Conservation (phyloP, 2,113 vertebrate genomes). For the Hemichromis elongatus region DNA sequence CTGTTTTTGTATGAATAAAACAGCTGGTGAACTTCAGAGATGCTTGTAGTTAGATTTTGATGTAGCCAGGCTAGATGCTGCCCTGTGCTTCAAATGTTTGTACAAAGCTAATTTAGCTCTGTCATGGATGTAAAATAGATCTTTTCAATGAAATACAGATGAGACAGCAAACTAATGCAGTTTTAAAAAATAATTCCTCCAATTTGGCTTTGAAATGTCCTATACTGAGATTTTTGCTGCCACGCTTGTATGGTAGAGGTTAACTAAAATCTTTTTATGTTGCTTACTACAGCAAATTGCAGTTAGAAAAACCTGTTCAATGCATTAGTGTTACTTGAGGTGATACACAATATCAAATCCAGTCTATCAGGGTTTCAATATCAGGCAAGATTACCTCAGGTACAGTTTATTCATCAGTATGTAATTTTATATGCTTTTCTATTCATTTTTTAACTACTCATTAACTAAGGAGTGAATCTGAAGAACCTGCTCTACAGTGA, state of each 20-base stretch:
- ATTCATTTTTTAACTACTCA: not conserved
- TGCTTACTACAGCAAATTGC: not conserved
- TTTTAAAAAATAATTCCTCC: fast-evolving
- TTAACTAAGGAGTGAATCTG: not conserved
- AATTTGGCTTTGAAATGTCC: not conserved
- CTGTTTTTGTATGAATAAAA: not conserved
- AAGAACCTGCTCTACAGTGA: not conserved
- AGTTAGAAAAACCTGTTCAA: not conserved
- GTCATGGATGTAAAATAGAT: not conserved
- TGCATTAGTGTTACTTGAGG: not conserved
- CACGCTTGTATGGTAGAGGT: not conserved
- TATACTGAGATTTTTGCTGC: not conserved
- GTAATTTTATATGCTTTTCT: not conserved
- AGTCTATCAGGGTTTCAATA: too few relatives aligned
- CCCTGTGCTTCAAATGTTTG: not conserved
- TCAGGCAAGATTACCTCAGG: not conserved
- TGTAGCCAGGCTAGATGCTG: not conserved
- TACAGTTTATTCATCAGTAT: not conserved
- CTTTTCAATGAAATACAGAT: not conserved
- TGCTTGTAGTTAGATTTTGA: not conserved
- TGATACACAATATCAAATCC: not conserved
- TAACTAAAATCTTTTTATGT: not conserved
- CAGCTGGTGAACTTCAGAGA: not conserved
- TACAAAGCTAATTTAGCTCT: not conserved
- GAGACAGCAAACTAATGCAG: not conserved